phyloP scores from a whole-genome alignment of 2,888 invertebrate species.

The Caenorhabditis wallacei region DNA sequence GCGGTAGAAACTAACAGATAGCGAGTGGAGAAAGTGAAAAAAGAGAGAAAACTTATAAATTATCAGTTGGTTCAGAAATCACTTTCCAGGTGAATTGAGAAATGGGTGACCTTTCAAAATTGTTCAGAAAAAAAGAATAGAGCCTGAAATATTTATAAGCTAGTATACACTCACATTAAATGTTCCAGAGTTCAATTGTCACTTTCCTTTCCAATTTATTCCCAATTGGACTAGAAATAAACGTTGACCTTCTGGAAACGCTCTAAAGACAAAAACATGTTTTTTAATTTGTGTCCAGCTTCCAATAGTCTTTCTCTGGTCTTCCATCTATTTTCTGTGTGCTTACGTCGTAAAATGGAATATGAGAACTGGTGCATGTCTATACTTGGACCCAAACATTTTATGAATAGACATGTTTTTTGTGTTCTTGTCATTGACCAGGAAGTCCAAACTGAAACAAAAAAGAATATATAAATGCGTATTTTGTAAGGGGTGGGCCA shows the following conservation, averaged over 20 bases:
- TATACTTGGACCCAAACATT: background rate
- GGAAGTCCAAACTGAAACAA: constrained; percentile 28
- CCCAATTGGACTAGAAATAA: constrained; percentile 13
- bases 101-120: background rate
- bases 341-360: constrained; percentile 36
- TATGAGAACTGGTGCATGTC: constrained; percentile 37
- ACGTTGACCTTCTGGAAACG: constrained; percentile 48
- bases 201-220: constrained; percentile 12
- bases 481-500: constrained; percentile 7
- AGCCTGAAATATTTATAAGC: background rate
- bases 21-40: constrained; percentile 13
- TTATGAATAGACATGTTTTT: constrained; percentile 35
- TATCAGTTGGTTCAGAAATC: constrained; percentile 34
- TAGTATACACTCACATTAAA: background rate
- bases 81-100: constrained; percentile 16
- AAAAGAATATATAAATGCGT: constrained; percentile 17
- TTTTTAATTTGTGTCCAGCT: constrained; percentile 49
- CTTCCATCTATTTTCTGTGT: constrained; percentile 21
- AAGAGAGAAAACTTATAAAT: constrained; percentile 7
- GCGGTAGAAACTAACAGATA: constrained; percentile 51
- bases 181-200: constrained; percentile 28
- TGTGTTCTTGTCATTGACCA: constrained; percentile 45
- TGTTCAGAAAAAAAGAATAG: background rate
- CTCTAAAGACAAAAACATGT: constrained; percentile 50
- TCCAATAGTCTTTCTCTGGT: constrained; percentile 1